A percentile compares a stretch with the other conserved stretches of the same genome.
These are phyloP conservation scores for Hucho hucho DNA, from an alignment of 2,113 vertebrate species.

Conservation along the genomic window DNA sequence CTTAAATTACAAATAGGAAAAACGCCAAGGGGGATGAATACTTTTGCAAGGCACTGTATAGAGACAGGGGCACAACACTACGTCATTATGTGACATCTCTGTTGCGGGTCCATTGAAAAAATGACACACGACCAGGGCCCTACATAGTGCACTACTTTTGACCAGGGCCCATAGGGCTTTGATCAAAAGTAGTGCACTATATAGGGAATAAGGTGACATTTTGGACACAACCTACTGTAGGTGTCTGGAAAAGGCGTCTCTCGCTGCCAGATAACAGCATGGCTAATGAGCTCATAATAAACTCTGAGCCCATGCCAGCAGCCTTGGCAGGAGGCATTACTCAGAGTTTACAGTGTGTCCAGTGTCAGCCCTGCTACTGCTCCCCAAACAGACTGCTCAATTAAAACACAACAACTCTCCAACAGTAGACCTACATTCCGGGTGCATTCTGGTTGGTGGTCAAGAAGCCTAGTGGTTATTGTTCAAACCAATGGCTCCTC, in stretches of 20 bases:
- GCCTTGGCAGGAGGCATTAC: constrained; percentile 28
- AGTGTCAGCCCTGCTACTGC: neutral
- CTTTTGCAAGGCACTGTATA: neutral
- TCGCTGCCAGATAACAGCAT: constrained; percentile 23
- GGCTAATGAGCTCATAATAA: constrained; percentile 29
- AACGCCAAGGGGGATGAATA: too few species aligned
- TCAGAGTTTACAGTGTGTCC: neutral
- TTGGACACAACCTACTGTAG: constrained; percentile 5
- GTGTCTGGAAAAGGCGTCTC: constrained; percentile 15
- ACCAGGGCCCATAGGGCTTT: too few species aligned
- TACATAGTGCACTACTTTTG: too few species aligned
- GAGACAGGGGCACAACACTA: neutral
- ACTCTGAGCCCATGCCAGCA: constrained; percentile 23
- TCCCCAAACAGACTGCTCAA: constrained; percentile 5
- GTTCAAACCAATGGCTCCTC: neutral
- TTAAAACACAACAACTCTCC: constrained; percentile 1
- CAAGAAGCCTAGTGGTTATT: neutral
- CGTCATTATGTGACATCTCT: neutral
- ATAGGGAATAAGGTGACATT: too few species aligned
- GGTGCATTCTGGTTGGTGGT: neutral
- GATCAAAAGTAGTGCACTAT: too few species aligned
- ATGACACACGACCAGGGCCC: too few species aligned
- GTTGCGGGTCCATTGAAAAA: neutral
- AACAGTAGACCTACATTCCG: neutral
- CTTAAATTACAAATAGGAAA: too few species aligned